Conservation (phyloP, 2,888 invertebrate species). For the Morpho helenor region DNA sequence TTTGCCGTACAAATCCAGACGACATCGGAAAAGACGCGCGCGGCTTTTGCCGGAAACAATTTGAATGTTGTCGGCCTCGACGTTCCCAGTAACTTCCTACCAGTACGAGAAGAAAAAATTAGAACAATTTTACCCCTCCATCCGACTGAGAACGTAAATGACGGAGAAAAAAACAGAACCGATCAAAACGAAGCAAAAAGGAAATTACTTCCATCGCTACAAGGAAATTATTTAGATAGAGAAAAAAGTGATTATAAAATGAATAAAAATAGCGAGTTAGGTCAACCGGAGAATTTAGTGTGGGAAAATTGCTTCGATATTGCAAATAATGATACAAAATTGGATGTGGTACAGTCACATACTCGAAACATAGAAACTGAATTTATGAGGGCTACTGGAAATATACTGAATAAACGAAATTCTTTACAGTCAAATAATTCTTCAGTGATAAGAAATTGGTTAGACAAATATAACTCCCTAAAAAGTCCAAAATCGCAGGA, state of each 20-base stretch:
- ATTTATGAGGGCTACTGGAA: slow-evolving; percentile 34
- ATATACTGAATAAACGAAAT: slow-evolving; percentile 55
- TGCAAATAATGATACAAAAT: slow-evolving; percentile 34
- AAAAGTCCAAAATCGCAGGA: slow-evolving; percentile 45
- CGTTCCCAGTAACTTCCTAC: slow-evolving; percentile 34
- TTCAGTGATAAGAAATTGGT: slow-evolving; percentile 48
- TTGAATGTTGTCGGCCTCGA: slow-evolving; percentile 50
- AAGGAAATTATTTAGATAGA: slow-evolving; percentile 29
- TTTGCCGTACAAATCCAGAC: slow-evolving; percentile 55
- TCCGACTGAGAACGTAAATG: slow-evolving; percentile 42
- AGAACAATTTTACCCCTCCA: slow-evolving; percentile 61
- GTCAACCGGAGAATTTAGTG: slow-evolving; percentile 46
- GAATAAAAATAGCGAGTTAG: slow-evolving; percentile 25
- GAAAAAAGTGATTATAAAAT: slow-evolving; percentile 23
- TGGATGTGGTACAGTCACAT: slow-evolving; percentile 43
- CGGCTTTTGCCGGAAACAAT: slow-evolving; percentile 66
- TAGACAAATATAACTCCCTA: slow-evolving; percentile 54
- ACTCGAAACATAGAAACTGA: slow-evolving; percentile 34
- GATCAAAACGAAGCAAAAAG: slow-evolving; percentile 39
- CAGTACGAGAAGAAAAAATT: slow-evolving; percentile 54
- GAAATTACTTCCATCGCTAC: slow-evolving; percentile 39
- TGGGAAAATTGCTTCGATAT: slow-evolving; percentile 63
- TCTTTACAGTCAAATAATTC: slow-evolving; percentile 41
- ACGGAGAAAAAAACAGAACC: slow-evolving; percentile 43
- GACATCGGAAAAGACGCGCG: slow-evolving; percentile 59